These are phyloP conservation scores for Corythaeola cristata DNA, from an alignment of 2,113 vertebrate species.

Conservation along the genomic window DNA sequence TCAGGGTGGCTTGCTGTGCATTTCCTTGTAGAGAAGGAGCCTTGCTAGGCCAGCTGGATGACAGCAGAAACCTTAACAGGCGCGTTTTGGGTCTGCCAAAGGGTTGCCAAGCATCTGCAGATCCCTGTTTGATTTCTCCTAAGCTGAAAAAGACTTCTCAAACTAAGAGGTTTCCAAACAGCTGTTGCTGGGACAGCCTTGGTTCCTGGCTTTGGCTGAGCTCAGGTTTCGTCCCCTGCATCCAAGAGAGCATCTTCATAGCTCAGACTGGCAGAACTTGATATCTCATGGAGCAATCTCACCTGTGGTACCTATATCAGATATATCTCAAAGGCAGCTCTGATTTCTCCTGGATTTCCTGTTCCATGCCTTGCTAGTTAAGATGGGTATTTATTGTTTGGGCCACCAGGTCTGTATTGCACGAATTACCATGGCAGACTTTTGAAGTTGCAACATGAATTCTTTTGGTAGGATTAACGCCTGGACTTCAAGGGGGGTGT, in stretches of 20 bases:
- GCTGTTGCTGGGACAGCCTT: background rate
- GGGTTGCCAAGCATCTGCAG: fast-evolving
- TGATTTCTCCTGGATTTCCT: background rate
- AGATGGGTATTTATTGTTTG: background rate
- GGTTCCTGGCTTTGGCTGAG: background rate
- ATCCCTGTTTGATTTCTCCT: background rate
- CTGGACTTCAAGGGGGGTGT: background rate
- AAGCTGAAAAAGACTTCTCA: background rate
- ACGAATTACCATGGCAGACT: background rate
- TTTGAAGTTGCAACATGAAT: background rate
- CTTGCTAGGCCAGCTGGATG: background rate
- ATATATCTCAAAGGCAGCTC: background rate
- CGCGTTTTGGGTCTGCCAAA: background rate
- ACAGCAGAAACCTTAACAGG: background rate
- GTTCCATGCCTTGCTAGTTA: background rate
- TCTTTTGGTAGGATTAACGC: background rate
- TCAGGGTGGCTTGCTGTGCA: fast-evolving
- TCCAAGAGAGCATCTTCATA: background rate
- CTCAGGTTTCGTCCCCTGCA: background rate
- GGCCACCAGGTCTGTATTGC: background rate
- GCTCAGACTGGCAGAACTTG: background rate
- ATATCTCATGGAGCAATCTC: background rate
- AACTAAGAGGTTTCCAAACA: background rate
- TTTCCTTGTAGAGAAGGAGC: background rate
- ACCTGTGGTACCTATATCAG: background rate